These are phyloP conservation scores for Epinotia brunnichana DNA, from an alignment of 2,888 invertebrate genomes.

Conservation along the genomic window DNA sequence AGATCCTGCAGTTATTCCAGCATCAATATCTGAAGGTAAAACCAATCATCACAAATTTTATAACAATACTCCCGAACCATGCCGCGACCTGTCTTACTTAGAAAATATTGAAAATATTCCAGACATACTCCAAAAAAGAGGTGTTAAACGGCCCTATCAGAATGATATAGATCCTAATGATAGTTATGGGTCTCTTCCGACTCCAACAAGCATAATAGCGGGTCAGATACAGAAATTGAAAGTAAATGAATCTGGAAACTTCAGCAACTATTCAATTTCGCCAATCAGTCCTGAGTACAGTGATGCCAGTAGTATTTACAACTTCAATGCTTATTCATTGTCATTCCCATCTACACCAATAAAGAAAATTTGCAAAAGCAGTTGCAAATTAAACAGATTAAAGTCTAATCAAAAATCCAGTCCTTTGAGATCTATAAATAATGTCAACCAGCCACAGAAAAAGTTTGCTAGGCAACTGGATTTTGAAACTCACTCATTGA, in stretches of 20 bases:
- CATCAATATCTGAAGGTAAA: constrained; percentile 57
- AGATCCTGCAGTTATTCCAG: constrained; percentile 57
- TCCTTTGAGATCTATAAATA: constrained; percentile 44
- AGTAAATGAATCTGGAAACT: constrained; percentile 65
- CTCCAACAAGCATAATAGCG: constrained; percentile 75
- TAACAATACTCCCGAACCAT: constrained; percentile 56
- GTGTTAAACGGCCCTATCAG: constrained; percentile 66
- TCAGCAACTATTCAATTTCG: constrained; percentile 46
- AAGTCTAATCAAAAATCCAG: constrained; percentile 41
- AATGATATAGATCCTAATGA: constrained; percentile 58
- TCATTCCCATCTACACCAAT: constrained; percentile 75
- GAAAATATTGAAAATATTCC: constrained; percentile 49
- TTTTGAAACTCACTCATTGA: constrained; percentile 71
- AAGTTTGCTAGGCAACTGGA: constrained; percentile 69
- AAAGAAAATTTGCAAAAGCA: constrained; percentile 64
- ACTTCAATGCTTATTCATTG: constrained; percentile 54
- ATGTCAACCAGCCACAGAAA: constrained; percentile 56
- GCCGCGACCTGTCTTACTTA: constrained; percentile 51
- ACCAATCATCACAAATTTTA: constrained; percentile 59
- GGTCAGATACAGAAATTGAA: constrained; percentile 71
- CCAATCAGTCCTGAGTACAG: constrained; percentile 45
- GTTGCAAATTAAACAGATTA: constrained; percentile 60
- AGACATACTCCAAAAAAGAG: constrained; percentile 66
- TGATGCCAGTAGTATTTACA: constrained; percentile 47
- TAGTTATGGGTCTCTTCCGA: constrained; percentile 57